Conservation (phyloP, 1,140 invertebrate species). For the Drosophila tristis region DNA sequence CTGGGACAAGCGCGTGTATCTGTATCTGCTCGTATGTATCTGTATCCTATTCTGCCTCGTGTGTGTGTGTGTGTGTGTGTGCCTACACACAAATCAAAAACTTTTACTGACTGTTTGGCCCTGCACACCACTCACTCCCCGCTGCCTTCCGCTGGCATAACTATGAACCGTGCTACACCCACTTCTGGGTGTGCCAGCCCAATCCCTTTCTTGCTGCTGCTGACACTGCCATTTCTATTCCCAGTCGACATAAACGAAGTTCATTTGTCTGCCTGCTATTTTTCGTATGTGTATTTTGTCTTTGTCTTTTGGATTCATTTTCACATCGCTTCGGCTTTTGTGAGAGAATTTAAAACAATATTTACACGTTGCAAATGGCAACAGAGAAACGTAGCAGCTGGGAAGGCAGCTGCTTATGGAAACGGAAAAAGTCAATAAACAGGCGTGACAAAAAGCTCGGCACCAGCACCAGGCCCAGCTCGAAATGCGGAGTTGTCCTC, state of each 20-base stretch:
- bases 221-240: slow-evolving; percentile 19
- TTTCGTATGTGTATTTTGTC: slow-evolving; percentile 37
- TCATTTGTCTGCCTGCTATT: slow-evolving; percentile 60
- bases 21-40: slow-evolving; percentile 13
- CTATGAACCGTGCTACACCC: slow-evolving; percentile 39
- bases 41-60: slow-evolving; percentile 11
- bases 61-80: slow-evolving; percentile 36
- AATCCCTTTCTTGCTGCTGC: slow-evolving; percentile 1
- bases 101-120: slow-evolving; percentile 58
- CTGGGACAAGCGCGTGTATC: slow-evolving; percentile 33
- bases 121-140: neutral
- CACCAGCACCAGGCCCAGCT: slow-evolving; percentile 9
- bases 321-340: slow-evolving; percentile 41
- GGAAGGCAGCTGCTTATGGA: slow-evolving; percentile 6
- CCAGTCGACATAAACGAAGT: slow-evolving; percentile 50
- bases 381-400: slow-evolving; percentile 7
- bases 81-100: slow-evolving; percentile 76
- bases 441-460: slow-evolving; percentile 37
- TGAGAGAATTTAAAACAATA: slow-evolving; percentile 70
- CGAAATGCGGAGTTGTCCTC: neutral
- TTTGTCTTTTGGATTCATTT: slow-evolving; percentile 46
- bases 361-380: slow-evolving; percentile 62
- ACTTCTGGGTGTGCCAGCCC: neutral
- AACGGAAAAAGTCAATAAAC: slow-evolving; percentile 26
- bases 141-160: neutral